Conservation (phyloP, 1,140 invertebrate genomes). For the Conopomorpha cramerella region DNA sequence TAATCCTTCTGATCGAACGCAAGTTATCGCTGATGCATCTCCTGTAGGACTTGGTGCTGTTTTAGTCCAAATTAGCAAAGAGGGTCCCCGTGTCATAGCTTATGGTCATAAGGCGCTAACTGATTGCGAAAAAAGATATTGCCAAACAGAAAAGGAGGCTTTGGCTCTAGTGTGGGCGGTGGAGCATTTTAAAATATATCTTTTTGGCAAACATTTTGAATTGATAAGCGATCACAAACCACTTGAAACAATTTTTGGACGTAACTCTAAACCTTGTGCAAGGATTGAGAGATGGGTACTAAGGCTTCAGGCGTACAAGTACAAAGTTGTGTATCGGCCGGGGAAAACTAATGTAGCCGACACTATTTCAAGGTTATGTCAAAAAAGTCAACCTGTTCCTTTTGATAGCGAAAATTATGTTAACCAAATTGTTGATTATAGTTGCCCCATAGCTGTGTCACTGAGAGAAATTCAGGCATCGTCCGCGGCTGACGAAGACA, state of each 20-base stretch:
- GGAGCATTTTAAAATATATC: constrained; percentile 6
- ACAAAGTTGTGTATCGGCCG: constrained; percentile 20
- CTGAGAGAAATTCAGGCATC: not conserved
- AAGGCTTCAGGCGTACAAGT: constrained; percentile 10
- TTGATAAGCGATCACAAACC: constrained; percentile 20
- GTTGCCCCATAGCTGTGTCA: constrained; percentile 1
- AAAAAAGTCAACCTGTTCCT: not conserved
- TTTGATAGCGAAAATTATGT: constrained; percentile 1
- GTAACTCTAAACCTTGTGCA: constrained; percentile 11
- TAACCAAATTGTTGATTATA: constrained; percentile 1
- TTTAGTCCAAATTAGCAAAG: constrained; percentile 9
- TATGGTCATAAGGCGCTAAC: constrained; percentile 9
- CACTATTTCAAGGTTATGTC: constrained; percentile 20
- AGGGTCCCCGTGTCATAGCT: constrained; percentile 4
- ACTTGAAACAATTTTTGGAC: constrained; percentile 8
- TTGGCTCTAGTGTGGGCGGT: constrained; percentile 9
- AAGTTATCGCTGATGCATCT: constrained; percentile 40
- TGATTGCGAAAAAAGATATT: constrained; percentile 10
- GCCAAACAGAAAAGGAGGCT: constrained; percentile 16
- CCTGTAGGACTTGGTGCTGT: constrained; percentile 31
- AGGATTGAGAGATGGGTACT: constrained; percentile 13
- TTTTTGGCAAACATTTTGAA: constrained; percentile 12
- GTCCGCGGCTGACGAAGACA: constrained; percentile 1
- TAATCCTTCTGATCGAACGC: constrained; percentile 15
- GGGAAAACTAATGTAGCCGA: constrained; percentile 39